Base-by-base conservation (phyloP, 2,888 invertebrate genomes). In the Orthosia incerta region DNA sequence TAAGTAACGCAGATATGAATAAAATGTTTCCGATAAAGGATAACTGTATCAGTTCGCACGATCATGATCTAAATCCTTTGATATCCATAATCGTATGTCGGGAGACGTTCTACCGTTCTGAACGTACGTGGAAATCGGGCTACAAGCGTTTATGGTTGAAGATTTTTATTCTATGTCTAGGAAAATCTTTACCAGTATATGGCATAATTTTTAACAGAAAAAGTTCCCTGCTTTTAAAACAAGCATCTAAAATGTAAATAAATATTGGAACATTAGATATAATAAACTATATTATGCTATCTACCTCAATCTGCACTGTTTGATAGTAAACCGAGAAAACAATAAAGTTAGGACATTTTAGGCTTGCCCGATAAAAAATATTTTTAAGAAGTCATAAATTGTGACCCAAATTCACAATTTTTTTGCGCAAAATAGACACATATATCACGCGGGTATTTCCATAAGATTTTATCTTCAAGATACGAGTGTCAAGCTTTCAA, bases 401-500 rank as follows among this genome's bases (percentile, higher is more conserved):
- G 23, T 53, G 13, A 5, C 5, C n/a, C 15, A 48, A 48, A 16
- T n/a, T 56, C 0, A 5, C 1, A 23, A 18, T 55, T 56, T 53
- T 12, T 7, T 4, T 5, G 39, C 23, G 7, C 18, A 13, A 48
- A 12, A 23, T 31, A 7, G 4, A 7, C 11, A 45, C n/a, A 71
- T 0, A 45, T 20, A 23, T 55, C 45, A 9, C 48, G 46, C 46
- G 50, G 46, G 48, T 50, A n/a, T 64, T 51, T 82, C n/a, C 39
- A 13, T 39, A 23, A 48, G 59, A 65, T 57, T 70, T 39, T 48
- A 53, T 46, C 20, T 18, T 50, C 12, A 57, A 50, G n/a, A 83
- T 73, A 65, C 16, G 4, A 59, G 63, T 72, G 69, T 69, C 76
- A 82, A 72, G 66, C 26, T 65, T 71, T 71, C 60, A 69, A 73